These are phyloP conservation scores for Galeopsomyia nigrocyanea DNA, from an alignment of 2,888 invertebrate genomes.

Conservation along the genomic window DNA sequence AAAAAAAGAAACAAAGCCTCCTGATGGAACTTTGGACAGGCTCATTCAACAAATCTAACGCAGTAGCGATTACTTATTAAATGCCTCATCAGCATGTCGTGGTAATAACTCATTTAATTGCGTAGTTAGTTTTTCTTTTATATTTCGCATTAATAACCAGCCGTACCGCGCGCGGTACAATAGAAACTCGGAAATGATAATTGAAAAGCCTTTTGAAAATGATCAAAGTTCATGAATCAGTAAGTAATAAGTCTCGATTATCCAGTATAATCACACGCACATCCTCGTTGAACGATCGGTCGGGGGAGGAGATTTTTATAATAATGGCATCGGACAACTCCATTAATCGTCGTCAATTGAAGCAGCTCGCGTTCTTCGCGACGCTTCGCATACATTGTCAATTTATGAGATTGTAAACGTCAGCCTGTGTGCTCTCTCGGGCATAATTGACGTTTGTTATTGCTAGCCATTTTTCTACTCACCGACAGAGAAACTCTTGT, in stretches of 20 bases:
- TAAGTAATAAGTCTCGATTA: conserved; percentile 30
- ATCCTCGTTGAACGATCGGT: conserved; percentile 7
- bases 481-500: conserved; percentile 3
- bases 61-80: conserved; percentile 4
- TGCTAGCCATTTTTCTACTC: conserved; percentile 26
- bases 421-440: background rate
- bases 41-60: background rate
- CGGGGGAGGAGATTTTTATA: background rate
- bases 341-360: conserved; percentile 40
- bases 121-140: background rate
- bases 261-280: conserved; percentile 14
- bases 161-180: background rate
- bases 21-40: no score
- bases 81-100: conserved; percentile 29
- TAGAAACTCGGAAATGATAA: conserved; percentile 14
- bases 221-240: conserved; percentile 19
- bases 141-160: no score
- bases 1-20: no score
- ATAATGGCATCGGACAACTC: conserved; percentile 15
- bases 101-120: conserved; percentile 27
- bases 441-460: conserved; percentile 38
- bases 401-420: conserved; percentile 37
- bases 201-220: conserved; percentile 5
- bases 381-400: conserved; percentile 12
- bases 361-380: conserved; percentile 5